These are phyloP conservation scores for Premnoplex brunnescens DNA, from an alignment of 2,797 vertebrate genomes.

Conservation along the genomic window DNA sequence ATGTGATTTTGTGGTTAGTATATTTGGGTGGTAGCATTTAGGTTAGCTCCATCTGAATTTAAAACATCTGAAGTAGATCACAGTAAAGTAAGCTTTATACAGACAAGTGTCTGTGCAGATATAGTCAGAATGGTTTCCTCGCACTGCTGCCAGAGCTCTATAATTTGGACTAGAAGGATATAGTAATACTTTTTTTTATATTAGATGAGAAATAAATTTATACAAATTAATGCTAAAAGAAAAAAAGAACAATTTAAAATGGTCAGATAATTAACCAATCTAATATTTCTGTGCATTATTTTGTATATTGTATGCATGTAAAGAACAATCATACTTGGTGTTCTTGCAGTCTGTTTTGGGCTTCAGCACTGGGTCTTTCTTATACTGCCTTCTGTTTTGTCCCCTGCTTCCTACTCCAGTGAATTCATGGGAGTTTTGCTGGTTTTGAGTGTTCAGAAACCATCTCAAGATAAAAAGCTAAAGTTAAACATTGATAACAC, in stretches of 20 bases:
- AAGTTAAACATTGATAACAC: neutral
- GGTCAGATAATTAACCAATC: neutral
- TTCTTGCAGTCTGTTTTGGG: neutral
- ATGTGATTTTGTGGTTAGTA: neutral
- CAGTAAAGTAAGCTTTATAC: neutral
- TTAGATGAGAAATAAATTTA: neutral
- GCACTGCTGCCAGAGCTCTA: neutral
- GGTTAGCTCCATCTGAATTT: neutral
- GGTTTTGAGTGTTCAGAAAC: neutral
- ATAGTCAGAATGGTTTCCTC: neutral
- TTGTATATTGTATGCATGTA: neutral
- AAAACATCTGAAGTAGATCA: neutral
- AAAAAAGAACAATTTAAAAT: neutral
- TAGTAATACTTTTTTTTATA: neutral
- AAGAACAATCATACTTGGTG: neutral
- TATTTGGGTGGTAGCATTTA: neutral
- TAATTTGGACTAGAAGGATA: neutral
- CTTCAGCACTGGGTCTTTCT: neutral
- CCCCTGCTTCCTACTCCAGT: accelerated
- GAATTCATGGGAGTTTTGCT: neutral
- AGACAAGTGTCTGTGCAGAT: neutral
- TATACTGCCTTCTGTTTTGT: neutral
- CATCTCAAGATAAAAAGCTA: neutral
- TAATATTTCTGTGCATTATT: neutral
- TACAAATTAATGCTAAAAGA: neutral